Conservation (phyloP, 2,888 invertebrate species). For the Podotricha telesiphe region DNA sequence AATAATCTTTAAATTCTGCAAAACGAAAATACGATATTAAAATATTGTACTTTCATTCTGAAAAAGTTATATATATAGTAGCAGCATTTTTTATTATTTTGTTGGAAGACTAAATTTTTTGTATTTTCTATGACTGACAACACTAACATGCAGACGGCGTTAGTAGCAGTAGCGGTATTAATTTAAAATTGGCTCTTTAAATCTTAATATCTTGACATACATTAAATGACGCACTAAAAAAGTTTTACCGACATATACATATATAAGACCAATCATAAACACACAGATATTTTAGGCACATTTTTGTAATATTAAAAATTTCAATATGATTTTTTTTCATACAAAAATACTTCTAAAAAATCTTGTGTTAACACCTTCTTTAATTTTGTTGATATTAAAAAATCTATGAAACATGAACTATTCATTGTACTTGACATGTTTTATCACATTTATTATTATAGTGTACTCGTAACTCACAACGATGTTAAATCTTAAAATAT, state of each 20-base stretch:
- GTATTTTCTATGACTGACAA: neutral
- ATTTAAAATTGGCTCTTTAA: neutral
- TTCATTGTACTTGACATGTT: conserved; percentile 32
- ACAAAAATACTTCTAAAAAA: conserved; percentile 25
- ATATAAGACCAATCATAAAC: neutral
- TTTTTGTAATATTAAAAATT: conserved; percentile 24
- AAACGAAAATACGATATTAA: too few species aligned
- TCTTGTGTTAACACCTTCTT: neutral
- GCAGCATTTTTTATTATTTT: neutral
- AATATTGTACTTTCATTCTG: too few species aligned
- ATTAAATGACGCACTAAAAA: neutral
- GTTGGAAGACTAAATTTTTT: neutral
- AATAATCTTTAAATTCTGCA: too few species aligned
- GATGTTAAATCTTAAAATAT: conserved; percentile 35
- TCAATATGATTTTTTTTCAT: conserved; percentile 23
- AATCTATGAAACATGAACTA: neutral
- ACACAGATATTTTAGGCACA: conserved; percentile 15
- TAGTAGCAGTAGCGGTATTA: neutral
- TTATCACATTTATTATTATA: conserved; percentile 41
- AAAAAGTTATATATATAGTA: too few species aligned
- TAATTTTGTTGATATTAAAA: neutral
- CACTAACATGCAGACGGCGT: conserved; percentile 1
- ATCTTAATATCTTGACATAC: neutral
- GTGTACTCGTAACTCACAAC: conserved; percentile 38
- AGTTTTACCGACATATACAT: neutral